phyloP scores from a whole-genome alignment of 1,140 invertebrate species.

The Potamilus streckersoni region DNA sequence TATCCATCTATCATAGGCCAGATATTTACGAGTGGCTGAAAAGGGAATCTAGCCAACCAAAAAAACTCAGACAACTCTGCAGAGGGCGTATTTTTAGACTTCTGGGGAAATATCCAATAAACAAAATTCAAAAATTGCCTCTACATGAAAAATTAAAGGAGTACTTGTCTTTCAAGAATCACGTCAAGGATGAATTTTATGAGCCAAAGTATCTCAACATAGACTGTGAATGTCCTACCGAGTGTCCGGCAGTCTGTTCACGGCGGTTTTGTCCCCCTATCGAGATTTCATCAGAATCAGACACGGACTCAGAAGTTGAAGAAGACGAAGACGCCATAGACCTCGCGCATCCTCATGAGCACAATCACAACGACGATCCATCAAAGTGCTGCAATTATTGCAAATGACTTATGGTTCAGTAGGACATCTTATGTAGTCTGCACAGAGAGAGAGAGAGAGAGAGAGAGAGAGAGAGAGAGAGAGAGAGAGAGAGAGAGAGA shows the following conservation, averaged over 20 bases:
- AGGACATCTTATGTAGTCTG: no score
- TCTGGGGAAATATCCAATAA: conserved; percentile 41
- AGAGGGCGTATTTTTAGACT: conserved; percentile 44
- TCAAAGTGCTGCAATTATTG: conserved; percentile 30
- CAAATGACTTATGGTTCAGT: conserved; percentile 1
- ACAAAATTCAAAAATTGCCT: conserved; percentile 44
- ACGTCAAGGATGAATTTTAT: conserved; percentile 52
- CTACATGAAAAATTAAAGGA: conserved; percentile 43
- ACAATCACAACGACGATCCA: conserved; percentile 5
- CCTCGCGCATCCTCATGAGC: neutral
- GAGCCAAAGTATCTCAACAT: conserved; percentile 33
- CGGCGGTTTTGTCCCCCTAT: conserved; percentile 44
- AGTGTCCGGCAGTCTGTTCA: conserved; percentile 49
- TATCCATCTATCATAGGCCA: conserved; percentile 51
- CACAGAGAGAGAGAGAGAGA: no score
- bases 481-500: no score
- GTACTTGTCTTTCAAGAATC: conserved; percentile 48
- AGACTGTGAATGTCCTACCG: conserved; percentile 48
- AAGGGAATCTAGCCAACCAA: conserved; percentile 31
- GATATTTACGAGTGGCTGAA: conserved; percentile 49
- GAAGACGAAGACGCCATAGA: conserved; percentile 20
- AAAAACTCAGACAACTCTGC: conserved; percentile 47
- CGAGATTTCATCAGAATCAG: conserved; percentile 49
- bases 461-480: no score
- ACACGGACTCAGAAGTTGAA: conserved; percentile 37